These are phyloP conservation scores for Bradypodion pumilum DNA, from an alignment of 2,797 vertebrate species.

Conservation along the genomic window DNA sequence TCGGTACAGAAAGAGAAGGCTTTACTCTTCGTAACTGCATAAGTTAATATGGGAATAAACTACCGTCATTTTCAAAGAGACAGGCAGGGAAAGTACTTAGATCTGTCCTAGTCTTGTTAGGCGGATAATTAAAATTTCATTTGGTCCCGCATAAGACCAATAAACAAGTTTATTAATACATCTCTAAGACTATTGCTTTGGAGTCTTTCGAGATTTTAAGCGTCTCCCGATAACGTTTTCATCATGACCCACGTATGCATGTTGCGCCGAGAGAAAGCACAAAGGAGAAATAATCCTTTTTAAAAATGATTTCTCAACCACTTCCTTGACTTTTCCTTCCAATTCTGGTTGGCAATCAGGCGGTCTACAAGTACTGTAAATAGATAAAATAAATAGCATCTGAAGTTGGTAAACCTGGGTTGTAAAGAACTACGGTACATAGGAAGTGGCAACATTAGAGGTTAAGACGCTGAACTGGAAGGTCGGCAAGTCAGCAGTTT, in stretches of 20 bases:
- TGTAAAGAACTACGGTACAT: too few species aligned
- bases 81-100: not conserved
- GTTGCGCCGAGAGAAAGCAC: not conserved
- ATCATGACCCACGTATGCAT: rapidly evolving
- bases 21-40: too few species aligned
- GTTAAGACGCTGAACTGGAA: too few species aligned
- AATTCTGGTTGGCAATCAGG: too few species aligned
- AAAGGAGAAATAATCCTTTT: not conserved
- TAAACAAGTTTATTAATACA: conserved; percentile 32
- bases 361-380: too few species aligned
- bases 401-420: too few species aligned
- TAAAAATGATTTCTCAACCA: too few species aligned
- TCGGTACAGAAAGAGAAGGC: not conserved
- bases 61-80: not conserved
- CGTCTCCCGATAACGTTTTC: not conserved
- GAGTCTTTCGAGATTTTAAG: not conserved
- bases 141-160: not conserved
- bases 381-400: too few species aligned
- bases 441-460: too few species aligned
- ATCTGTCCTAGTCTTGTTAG: conserved; percentile 3
- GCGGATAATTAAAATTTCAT: conserved; percentile 33
- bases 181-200: not conserved
- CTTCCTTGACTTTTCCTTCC: too few species aligned
- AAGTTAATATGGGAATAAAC: conserved; percentile 11
- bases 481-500: too few species aligned